Conservation (phyloP, 2,113 vertebrate genomes). For the Oxyruncus cristatus region DNA sequence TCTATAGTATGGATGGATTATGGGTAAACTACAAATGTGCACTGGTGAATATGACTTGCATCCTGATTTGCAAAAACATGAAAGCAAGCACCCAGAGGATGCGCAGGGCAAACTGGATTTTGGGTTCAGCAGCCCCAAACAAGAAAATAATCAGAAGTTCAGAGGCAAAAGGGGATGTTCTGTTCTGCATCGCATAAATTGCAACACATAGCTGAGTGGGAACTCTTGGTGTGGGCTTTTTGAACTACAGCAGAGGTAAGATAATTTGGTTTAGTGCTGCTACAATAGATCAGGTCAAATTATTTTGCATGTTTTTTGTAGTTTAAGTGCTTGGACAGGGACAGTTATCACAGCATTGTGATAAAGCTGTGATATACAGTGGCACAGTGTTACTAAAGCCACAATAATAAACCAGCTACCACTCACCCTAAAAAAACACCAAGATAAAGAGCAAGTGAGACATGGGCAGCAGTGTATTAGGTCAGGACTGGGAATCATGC, state of each 20-base stretch:
- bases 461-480: not conserved
- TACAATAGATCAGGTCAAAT: not conserved
- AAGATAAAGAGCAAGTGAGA: not conserved
- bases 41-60: not conserved
- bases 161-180: not conserved
- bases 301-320: not conserved
- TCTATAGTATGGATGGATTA: not conserved
- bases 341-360: not conserved
- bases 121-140: not conserved
- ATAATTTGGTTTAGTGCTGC: not conserved
- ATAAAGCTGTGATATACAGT: no score
- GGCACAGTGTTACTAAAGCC: not conserved
- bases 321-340: not conserved
- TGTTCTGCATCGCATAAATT: accelerated
- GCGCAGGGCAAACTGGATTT: not conserved
- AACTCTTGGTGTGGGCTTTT: not conserved
- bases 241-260: accelerated
- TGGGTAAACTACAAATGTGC: not conserved
- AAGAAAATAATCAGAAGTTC: not conserved
- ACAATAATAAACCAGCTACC: not conserved
- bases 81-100: not conserved
- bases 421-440: not conserved
- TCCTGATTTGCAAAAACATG: not conserved
- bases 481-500: not conserved
- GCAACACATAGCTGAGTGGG: not conserved